Evolutionary conservation across 2,797 vertebrate species (phyloP), one percentile per base, ranked within the genome.

Genomic region (Lates japonicus): DNA sequence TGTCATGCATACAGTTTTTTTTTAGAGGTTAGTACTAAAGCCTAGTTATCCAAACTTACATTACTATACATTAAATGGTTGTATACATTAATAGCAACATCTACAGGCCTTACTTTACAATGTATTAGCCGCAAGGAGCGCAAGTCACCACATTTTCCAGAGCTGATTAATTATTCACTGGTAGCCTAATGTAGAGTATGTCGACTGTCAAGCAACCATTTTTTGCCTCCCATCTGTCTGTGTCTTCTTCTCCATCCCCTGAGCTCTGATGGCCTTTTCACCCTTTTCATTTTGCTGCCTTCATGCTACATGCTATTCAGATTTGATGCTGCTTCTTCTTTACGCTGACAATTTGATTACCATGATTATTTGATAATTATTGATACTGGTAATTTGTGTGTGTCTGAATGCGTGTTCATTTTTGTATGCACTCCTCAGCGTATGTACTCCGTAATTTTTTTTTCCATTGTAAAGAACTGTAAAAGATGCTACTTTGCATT

Each of bases 111-210:
- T 80, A 78, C 67, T 75, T 84, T 75, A 79, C 66, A 78, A 81
- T 88, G 78, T 77, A 92, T 89, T 85, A 88, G 80, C 73, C 84
- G 74, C 78, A 51, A 64, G 70, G 65, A 89, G 76, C 82, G 78
- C 71, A 92, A 85, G 93, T 89, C 59, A 31, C 78, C 88, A 87
- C 51, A 90, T 88, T 91, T 93, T 91, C 71, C 72, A n/a, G n/a
- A 61, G 67, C 42, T 57, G 62, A 89, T 94, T 62, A 94, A 94
- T 93, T 86, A 95, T 95, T 95, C 80, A 95, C n/a, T 91, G 80
- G 88, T 20, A 81, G 71, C 82, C 87, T 92, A 93, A 93, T 93
- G 91, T 85, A 60, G 81, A 85, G 65, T 87, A 92, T 93, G 87
- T 92, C 82, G 55, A 90, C 81, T 83, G 82, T 85, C 77, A 89